Evolutionary conservation across 2,888 invertebrate species (phyloP), one percentile per base, ranked within the genome.

Genomic region (Exocentrus adspersus): DNA sequence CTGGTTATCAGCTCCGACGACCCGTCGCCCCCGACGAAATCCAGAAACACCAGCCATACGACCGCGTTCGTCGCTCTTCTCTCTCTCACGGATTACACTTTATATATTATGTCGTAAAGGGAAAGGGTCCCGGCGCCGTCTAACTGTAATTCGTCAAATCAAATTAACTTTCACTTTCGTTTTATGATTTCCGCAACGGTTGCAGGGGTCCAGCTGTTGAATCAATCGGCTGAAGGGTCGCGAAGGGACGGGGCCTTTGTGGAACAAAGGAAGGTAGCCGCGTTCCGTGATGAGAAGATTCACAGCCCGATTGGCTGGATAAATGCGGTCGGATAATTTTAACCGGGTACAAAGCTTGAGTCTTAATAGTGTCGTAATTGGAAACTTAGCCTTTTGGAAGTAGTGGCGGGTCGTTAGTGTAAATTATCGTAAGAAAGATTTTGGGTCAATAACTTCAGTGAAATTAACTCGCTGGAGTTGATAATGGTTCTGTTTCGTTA

Each of bases 21-120:
- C 74, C 76, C 72, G 77, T 78, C 77, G 71, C 75, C 72, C 75
- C 72, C 74, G 72, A 72, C 73, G 78, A 78, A 76, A 77, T 75
- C 72, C 72, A 70, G 72, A 72, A 72, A 73, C 73, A 72, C n/a
- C n/a, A n/a, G n/a, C n/a, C n/a, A 68, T 71, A 68, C 68, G 58
- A 59, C 61, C 62, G 65, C 60, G 62, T 65, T 64, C 61, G 57
- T n/a, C n/a, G 60, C 45, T 63, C 60, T 16, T 28, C 28, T 43
- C 37, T 28, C 54, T 54, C 28, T 43, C 43, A 43, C 42, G 43
- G 54, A 54, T 54, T 43, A 54, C 54, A 28, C 37, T 54, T 54
- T 54, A 54, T 54, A n/a, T n/a, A 28, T 28, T 12, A 30, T 6
- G 20, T 41, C 16, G 12, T 53, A 53, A 42, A 32, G 17, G 12